Conservation (phyloP, 2,888 invertebrate species). For the Amiota minor region DNA sequence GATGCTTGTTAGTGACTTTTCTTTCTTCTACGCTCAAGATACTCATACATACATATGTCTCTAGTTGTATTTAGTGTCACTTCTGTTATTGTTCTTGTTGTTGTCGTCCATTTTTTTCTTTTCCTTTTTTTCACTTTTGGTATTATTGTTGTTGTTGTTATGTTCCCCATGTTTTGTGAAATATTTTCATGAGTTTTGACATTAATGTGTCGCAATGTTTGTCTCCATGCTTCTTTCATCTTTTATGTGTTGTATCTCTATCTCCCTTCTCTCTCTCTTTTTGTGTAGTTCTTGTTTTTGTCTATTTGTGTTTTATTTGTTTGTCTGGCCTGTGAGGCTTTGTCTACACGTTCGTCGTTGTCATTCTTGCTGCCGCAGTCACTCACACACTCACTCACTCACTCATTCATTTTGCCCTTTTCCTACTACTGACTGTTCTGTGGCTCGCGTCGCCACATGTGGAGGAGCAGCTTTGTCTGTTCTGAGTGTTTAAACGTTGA, state of each 20-base stretch:
- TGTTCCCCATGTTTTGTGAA: slow-evolving; percentile 46
- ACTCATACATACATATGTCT: slow-evolving; percentile 27
- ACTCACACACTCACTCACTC: neutral
- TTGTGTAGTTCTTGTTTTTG: slow-evolving; percentile 8
- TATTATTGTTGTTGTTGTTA: slow-evolving; percentile 48
- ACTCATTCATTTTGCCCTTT: neutral
- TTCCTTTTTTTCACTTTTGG: neutral
- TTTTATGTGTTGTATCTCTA: neutral
- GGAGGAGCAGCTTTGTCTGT: slow-evolving; percentile 26
- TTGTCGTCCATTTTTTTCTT: neutral
- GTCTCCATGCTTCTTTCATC: slow-evolving; percentile 50
- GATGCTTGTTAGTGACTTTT: slow-evolving; percentile 58
- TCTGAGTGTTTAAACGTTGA: slow-evolving; percentile 66
- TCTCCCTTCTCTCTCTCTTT: slow-evolving; percentile 30
- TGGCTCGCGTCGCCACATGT: too few species aligned
- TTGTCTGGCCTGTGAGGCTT: neutral
- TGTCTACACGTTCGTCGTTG: neutral
- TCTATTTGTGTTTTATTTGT: neutral
- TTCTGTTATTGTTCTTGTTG: slow-evolving; percentile 7
- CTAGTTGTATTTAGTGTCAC: slow-evolving; percentile 30
- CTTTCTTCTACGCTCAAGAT: slow-evolving; percentile 1
- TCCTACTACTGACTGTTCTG: too few species aligned
- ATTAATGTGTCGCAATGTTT: slow-evolving; percentile 68
- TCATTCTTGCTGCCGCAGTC: neutral
- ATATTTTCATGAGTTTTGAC: slow-evolving; percentile 67